A percentile compares a stretch with the other conserved stretches of the same genome.
Evolutionary conservation across 2,797 vertebrate genomes (phyloP).

Genomic region (Columba guinea): DNA sequence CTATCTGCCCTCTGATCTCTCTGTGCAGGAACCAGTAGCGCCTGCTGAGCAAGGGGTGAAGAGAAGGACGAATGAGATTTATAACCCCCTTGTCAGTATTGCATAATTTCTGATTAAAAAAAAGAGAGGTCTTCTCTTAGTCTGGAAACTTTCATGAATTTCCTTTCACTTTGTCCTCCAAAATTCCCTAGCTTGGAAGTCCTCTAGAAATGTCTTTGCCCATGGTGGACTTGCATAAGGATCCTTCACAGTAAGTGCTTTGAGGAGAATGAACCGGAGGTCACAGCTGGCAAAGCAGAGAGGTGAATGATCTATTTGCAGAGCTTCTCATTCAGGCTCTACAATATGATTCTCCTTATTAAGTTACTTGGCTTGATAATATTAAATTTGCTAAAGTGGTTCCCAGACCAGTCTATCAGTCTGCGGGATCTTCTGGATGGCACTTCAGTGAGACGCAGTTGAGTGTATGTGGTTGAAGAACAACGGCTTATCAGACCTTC

Average conservation of each 20-base stretch:
- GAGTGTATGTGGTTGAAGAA: neutral
- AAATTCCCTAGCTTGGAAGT: neutral
- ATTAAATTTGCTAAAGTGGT: neutral
- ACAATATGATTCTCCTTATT: neutral
- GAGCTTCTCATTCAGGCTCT: neutral
- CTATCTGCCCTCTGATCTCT: neutral
- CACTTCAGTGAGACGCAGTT: neutral
- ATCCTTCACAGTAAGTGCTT: neutral
- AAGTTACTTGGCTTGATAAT: neutral
- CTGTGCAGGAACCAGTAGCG: neutral
- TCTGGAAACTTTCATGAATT: neutral
- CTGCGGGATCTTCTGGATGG: neutral
- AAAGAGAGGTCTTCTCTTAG: neutral
- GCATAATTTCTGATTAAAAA: neutral
- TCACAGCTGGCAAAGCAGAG: neutral
- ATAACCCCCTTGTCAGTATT: neutral
- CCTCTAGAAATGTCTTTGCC: neutral
- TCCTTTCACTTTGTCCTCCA: neutral
- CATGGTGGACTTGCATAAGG: neutral
- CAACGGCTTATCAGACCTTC: rapidly evolving
- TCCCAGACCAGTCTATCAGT: neutral
- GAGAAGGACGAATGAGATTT: neutral
- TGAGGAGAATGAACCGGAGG: neutral
- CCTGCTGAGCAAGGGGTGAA: neutral
- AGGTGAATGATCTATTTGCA: neutral